A percentile compares a stretch with the other conserved stretches of the same genome.
phyloP scores from a whole-genome alignment of 2,113 vertebrate genomes.

The Sebastes fasciatus region DNA sequence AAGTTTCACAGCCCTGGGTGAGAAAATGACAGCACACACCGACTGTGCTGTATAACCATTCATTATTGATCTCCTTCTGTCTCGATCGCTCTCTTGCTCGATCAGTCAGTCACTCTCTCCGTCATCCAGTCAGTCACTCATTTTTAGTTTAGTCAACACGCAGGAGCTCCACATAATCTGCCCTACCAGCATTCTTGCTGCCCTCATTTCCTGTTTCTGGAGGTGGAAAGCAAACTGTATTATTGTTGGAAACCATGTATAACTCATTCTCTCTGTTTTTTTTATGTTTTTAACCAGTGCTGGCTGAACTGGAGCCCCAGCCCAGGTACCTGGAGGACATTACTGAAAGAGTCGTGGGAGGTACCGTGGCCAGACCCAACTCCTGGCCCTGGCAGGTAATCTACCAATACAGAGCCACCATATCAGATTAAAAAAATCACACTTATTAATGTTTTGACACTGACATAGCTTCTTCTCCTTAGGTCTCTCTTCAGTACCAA shows the following conservation, averaged over 20 bases:
- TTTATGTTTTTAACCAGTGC: constrained; percentile 50
- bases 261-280: not conserved
- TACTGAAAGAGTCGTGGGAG: constrained; percentile 85
- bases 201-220: not conserved
- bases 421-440: not conserved
- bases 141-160: not conserved
- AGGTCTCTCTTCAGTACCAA: constrained; percentile 85
- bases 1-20: too few species aligned
- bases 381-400: constrained; percentile 90
- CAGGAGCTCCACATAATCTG: too few species aligned
- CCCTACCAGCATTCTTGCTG: not conserved
- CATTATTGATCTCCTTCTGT: constrained; percentile 39
- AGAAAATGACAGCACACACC: constrained; percentile 20
- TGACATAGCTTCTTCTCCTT: not conserved
- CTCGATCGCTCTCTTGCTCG: constrained; percentile 5
- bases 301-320: constrained; percentile 79
- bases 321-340: constrained; percentile 68
- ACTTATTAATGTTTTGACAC: not conserved
- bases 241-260: constrained; percentile 2
- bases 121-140: constrained; percentile 8
- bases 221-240: not conserved
- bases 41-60: not conserved
- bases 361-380: constrained; percentile 75
- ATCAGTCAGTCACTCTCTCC: constrained; percentile 13
- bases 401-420: not conserved